phyloP scores from a whole-genome alignment of 2,113 vertebrate species.

The Pluvianellus socialis region DNA sequence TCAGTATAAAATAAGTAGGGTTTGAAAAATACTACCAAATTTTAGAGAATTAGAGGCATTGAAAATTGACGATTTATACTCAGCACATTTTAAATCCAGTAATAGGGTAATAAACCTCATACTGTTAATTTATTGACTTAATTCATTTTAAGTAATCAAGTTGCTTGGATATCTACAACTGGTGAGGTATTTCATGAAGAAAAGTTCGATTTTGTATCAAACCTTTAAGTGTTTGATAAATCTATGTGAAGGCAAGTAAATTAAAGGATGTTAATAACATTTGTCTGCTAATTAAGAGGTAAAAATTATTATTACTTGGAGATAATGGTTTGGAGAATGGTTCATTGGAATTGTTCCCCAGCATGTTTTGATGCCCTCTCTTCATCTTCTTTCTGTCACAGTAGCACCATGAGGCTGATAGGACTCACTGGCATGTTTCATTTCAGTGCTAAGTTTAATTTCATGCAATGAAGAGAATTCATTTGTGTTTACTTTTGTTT shows the following conservation, averaged over 20 bases:
- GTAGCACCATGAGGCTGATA: neutral
- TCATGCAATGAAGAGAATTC: neutral
- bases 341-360: neutral
- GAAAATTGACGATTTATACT: neutral
- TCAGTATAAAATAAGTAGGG: neutral
- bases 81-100: neutral
- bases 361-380: neutral
- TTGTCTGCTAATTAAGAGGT: neutral
- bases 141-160: neutral
- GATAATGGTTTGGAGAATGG: neutral
- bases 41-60: neutral
- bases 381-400: neutral
- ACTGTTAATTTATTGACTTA: neutral
- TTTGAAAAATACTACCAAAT: neutral
- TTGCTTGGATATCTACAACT: neutral
- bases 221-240: neutral
- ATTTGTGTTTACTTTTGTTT: neutral
- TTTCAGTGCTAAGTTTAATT: neutral
- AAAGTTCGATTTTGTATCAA: neutral
- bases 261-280: neutral
- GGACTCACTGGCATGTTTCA: neutral
- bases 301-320: neutral
- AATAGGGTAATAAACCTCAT: neutral
- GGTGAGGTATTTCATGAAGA: neutral
- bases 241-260: neutral